A percentile compares a stretch with the other conserved stretches of the same genome.
Evolutionary conservation across 2,113 vertebrate genomes (phyloP).

Genomic region (Apus apus): DNA sequence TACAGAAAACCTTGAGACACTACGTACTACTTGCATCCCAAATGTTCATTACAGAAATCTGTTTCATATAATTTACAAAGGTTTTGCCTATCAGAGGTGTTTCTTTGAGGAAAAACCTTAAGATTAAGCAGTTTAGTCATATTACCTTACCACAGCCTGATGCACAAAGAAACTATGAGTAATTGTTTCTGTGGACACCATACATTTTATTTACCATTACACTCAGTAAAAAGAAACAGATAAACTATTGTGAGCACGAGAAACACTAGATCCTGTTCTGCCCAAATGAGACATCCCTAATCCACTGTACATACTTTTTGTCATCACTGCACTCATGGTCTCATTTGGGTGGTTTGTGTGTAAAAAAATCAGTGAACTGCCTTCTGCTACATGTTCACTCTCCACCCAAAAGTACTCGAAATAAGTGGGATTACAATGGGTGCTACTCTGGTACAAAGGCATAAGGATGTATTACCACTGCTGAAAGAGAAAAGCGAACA

Average conservation of each 20-base stretch:
- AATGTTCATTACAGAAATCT: neutral
- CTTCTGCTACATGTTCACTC: neutral
- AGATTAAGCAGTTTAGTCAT: neutral
- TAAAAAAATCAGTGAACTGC: neutral
- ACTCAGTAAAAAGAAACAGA: neutral
- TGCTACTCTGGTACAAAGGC: neutral
- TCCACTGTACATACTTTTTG: neutral
- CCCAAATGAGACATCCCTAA: neutral
- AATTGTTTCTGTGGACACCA: neutral
- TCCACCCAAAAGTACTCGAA: neutral
- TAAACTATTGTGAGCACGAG: neutral
- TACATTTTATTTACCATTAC: neutral
- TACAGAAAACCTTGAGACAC: neutral
- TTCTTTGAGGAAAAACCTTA: neutral
- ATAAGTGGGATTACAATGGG: neutral
- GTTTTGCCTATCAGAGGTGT: neutral
- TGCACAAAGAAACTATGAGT: neutral
- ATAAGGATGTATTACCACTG: accelerated
- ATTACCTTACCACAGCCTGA: neutral
- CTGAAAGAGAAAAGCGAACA: neutral
- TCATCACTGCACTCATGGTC: neutral
- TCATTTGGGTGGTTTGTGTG: neutral
- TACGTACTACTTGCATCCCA: neutral
- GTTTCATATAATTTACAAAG: neutral
- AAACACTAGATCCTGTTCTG: neutral